Conservation (phyloP, 2,113 vertebrate genomes). For the Pontoporia blainvillei region DNA sequence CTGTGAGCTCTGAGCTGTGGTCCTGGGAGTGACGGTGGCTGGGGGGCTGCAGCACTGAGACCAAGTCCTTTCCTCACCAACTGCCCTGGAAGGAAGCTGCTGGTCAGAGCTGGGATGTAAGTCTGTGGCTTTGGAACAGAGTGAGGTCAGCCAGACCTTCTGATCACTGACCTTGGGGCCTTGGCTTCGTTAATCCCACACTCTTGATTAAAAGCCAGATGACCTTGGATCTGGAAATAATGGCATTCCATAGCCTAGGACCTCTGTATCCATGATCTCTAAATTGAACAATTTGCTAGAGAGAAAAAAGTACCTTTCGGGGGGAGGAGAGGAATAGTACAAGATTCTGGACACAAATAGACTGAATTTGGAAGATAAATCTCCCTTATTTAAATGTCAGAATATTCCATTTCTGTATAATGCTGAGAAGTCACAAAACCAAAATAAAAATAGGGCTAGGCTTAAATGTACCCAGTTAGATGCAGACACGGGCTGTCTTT, state of each 20-base stretch:
- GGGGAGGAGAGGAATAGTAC: background rate
- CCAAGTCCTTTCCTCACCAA: background rate
- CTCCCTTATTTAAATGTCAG: constrained; percentile 64
- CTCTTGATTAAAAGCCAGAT: background rate
- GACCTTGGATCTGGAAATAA: background rate
- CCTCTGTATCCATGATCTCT: background rate
- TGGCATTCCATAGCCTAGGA: background rate
- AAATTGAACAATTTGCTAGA: background rate
- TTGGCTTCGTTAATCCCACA: background rate
- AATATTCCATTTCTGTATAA: constrained; percentile 66
- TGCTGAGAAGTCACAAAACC: constrained; percentile 71
- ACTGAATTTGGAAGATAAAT: constrained; percentile 40
- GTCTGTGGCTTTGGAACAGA: background rate
- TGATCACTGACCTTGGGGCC: background rate
- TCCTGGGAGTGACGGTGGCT: background rate
- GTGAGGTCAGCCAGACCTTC: background rate
- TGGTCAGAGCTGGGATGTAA: background rate
- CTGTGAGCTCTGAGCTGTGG: background rate
- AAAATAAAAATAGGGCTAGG: constrained; percentile 65
- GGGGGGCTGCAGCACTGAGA: background rate
- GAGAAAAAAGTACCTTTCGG: background rate
- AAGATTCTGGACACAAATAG: constrained; percentile 38
- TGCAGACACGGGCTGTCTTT: constrained; percentile 42
- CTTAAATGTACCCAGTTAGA: constrained; percentile 55
- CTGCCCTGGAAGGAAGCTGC: background rate